Evolutionary conservation across 64 coral and sea anemone genomes (phyloP), one percentile per base, ranked within the genome.

Genomic region (Pachyseris speciosa): DNA sequence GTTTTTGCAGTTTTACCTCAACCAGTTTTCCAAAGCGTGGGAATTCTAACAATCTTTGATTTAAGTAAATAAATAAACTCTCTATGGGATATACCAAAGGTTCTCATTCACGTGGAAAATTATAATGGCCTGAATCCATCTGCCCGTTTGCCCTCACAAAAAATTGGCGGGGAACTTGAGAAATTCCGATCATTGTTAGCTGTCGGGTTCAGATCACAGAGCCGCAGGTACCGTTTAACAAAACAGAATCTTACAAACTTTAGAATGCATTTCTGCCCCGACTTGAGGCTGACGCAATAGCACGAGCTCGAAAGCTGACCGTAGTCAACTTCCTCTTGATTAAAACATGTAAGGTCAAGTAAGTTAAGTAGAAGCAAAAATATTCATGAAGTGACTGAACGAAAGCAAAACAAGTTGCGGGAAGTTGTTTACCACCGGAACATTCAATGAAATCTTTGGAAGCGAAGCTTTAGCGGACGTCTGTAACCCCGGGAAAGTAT

Each of bases 201-300:
- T 26, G 40, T 25, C 25, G 9, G 4, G 25, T 28, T 27, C 7
- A 27, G 10, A 47, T 39, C 20, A 43, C 3, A 9, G n/a, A 50
- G 27, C 44, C 13, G 31, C 73, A 30, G 73, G 73, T 76, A 76
- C 73, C 73, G 1, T 42, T 45, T 20, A 37, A 31, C 9, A 50
- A 34, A n/a, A 72, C 19, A 11, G 17, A 4, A 38, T 38, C 7
- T 50, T 5, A 76, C 10, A 76, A 50, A 6, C n/a, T 10, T 32
- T 50, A 27, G 39, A 57, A 13, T 16, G 11, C 52, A 57, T 4
- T 4, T 57, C 52, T 27, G 25, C 8, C n/a, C 7, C 22, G 0
- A 64, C 59, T 63, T 7, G 58, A 5, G 26, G 72, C 72, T 76
- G 73, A 76, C 51, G 73, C 42, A 76, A 76, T 51, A 76, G 25